These are phyloP conservation scores for Zaprionus davidi DNA, from an alignment of 1,140 invertebrate genomes.

Conservation along the genomic window DNA sequence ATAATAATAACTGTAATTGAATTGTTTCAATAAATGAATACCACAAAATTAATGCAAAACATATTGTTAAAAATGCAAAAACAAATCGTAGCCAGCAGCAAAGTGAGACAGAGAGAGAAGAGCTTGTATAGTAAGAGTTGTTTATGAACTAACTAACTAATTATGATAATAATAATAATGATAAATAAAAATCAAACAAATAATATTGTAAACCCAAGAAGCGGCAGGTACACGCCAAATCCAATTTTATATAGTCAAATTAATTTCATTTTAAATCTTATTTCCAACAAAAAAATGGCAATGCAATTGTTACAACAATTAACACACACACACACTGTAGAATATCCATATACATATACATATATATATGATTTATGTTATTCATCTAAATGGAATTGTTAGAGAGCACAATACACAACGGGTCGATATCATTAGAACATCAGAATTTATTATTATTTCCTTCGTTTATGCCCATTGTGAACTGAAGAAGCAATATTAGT, in stretches of 20 bases:
- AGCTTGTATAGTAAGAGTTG: slow-evolving; percentile 76
- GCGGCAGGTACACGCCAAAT: slow-evolving; percentile 33
- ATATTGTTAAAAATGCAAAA: slow-evolving; percentile 40
- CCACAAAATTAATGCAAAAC: slow-evolving; percentile 18
- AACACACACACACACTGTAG: slow-evolving; percentile 25
- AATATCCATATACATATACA: background rate
- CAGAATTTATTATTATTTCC: background rate
- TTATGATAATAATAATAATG: slow-evolving; percentile 40
- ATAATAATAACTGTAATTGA: slow-evolving; percentile 38
- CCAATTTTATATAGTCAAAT: slow-evolving; percentile 24
- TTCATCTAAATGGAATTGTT: slow-evolving; percentile 46
- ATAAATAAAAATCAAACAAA: slow-evolving; percentile 22
- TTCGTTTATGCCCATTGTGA: slow-evolving; percentile 26
- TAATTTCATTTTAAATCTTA: slow-evolving; percentile 1
- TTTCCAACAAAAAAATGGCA: background rate
- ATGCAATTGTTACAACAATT: slow-evolving; percentile 50
- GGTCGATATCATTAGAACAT: background rate
- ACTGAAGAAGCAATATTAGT: slow-evolving; percentile 74
- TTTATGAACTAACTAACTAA: slow-evolving; percentile 40
- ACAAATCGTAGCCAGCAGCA: slow-evolving; percentile 51
- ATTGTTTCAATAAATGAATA: slow-evolving; percentile 53
- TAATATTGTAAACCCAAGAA: slow-evolving; percentile 29
- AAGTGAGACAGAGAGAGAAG: slow-evolving; percentile 44
- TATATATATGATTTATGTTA: slow-evolving; percentile 17
- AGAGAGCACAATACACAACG: slow-evolving; percentile 45